Evolutionary conservation across 2,888 invertebrate genomes (phyloP).

Genomic region (Dicyrtoma fusca): DNA sequence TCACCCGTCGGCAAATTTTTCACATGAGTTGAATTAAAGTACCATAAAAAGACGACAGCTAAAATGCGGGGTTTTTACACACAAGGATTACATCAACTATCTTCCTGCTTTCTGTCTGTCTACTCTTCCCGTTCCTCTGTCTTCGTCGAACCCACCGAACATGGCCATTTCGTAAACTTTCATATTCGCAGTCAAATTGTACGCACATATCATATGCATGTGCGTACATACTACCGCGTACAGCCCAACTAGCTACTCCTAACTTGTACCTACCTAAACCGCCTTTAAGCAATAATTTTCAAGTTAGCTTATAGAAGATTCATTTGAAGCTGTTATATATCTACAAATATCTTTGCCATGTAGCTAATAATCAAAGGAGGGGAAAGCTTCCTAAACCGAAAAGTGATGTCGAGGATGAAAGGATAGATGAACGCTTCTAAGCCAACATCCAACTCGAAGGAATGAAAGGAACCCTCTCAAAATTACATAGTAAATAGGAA

Average conservation of each 20-base stretch:
- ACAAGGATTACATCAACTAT: not conserved
- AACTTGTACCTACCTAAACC: not conserved
- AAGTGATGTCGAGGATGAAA: slow-evolving; percentile 23
- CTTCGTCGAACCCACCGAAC: slow-evolving; percentile 7
- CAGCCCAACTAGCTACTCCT: not conserved
- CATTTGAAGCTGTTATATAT: slow-evolving; percentile 17
- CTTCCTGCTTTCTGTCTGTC: not conserved
- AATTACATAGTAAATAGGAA: slow-evolving; percentile 32
- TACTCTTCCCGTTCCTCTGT: not conserved
- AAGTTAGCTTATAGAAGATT: slow-evolving; percentile 24
- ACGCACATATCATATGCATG: too few relatives aligned
- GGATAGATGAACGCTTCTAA: slow-evolving; percentile 26
- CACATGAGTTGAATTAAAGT: slow-evolving; percentile 44
- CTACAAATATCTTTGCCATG: slow-evolving; percentile 19
- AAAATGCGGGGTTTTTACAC: slow-evolving; percentile 17
- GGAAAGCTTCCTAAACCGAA: slow-evolving; percentile 12
- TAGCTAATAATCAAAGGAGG: slow-evolving; percentile 23
- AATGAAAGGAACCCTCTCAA: slow-evolving; percentile 27
- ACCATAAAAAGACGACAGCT: slow-evolving; percentile 40
- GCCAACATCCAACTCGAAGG: not conserved
- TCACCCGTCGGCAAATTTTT: slow-evolving; percentile 43
- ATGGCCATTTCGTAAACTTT: not conserved
- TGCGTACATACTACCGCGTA: too few relatives aligned
- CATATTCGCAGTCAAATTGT: not conserved
- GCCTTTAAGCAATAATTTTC: slow-evolving; percentile 6